phyloP scores from a whole-genome alignment of 2,797 vertebrate genomes.

The Mycteria americana region DNA sequence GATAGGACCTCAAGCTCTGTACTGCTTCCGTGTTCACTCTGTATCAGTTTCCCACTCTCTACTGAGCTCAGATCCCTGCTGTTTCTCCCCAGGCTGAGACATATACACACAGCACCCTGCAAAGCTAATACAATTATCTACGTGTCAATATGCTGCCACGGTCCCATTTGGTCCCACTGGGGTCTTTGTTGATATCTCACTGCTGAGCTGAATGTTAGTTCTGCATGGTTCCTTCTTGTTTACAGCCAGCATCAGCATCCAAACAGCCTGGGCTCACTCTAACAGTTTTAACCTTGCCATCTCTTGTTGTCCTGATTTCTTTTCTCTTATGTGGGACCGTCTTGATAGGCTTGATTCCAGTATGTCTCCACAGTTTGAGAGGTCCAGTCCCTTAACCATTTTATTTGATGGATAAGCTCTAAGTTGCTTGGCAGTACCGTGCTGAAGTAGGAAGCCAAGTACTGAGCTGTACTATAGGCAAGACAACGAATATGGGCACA shows the following conservation, averaged over 20 bases:
- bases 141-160: not conserved
- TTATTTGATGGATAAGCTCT: not conserved
- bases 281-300: not conserved
- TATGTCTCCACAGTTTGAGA: not conserved
- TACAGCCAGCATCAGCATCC: not conserved
- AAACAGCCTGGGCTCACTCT: not conserved
- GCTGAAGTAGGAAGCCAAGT: not conserved
- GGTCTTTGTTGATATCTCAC: slow-evolving; percentile 11
- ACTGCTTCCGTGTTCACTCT: not conserved
- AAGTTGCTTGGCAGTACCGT: not conserved
- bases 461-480: not conserved
- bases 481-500: not conserved
- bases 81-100: not conserved
- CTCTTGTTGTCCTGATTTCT: not conserved
- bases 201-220: slow-evolving; percentile 22
- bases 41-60: not conserved
- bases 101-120: not conserved
- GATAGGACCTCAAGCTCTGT: not conserved
- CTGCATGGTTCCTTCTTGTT: slow-evolving; percentile 15
- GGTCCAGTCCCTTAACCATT: not conserved
- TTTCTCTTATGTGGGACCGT: not conserved
- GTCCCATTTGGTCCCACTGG: slow-evolving; percentile 24
- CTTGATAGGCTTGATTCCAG: not conserved
- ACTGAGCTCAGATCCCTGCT: not conserved
- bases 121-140: slow-evolving; percentile 38